phyloP scores from a whole-genome alignment of 23 tunicate species.

The Styela plicata region DNA sequence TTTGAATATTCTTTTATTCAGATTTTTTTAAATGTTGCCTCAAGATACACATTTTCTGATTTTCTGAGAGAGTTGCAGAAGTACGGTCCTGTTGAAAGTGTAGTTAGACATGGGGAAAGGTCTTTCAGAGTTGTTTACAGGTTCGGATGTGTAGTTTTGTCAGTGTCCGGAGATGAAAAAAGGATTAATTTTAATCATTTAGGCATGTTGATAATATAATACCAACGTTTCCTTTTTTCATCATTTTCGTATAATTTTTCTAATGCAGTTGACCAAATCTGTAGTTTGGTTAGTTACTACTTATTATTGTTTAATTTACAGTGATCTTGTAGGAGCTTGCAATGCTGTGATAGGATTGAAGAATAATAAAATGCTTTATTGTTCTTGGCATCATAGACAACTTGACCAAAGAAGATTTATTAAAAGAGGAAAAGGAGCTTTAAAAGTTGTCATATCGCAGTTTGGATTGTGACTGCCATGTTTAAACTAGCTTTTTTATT shows the following conservation, averaged over 20 bases:
- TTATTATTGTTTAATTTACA: background rate
- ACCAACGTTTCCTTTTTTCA: too few species aligned
- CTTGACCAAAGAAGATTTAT: slow-evolving; percentile 12
- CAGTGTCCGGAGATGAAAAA: too few species aligned
- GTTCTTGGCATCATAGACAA: slow-evolving; percentile 29
- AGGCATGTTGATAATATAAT: too few species aligned
- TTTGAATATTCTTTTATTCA: background rate
- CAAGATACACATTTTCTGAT: slow-evolving; percentile 1
- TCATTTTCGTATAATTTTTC: too few species aligned
- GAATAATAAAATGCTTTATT: background rate
- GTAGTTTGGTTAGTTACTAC: background rate
- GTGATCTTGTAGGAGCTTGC: slow-evolving; percentile 17
- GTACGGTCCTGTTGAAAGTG: slow-evolving; percentile 6
- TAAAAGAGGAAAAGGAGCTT: slow-evolving; percentile 14
- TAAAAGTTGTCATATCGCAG: slow-evolving; percentile 28
- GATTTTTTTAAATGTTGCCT: slow-evolving; percentile 19
- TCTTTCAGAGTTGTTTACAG: slow-evolving; percentile 27
- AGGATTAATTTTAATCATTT: too few species aligned
- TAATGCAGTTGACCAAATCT: too few species aligned
- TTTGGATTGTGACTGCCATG: background rate
- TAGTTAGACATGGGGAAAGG: background rate
- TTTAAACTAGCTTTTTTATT: background rate
- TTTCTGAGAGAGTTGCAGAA: slow-evolving; percentile 4
- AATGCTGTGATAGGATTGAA: slow-evolving; percentile 18
- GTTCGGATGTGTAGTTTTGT: too few species aligned